Evolutionary conservation across 2,888 invertebrate genomes (phyloP).

Genomic region (Poecilobothrus nobilitatus): DNA sequence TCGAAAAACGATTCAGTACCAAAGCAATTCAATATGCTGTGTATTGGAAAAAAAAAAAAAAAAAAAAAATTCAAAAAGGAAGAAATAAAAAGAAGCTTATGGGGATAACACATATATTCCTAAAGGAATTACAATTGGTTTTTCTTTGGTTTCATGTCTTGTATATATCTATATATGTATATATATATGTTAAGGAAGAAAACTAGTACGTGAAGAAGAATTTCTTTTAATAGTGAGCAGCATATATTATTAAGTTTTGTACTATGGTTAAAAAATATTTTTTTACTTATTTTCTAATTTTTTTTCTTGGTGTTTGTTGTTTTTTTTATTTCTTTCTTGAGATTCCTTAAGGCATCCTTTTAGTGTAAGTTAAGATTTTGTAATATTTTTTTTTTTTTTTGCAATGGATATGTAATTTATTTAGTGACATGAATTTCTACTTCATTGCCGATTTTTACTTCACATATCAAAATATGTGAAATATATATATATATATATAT

Average conservation of each 20-base stretch:
- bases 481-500: not conserved
- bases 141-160: not conserved
- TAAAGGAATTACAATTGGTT: conserved; percentile 1
- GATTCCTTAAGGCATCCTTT: not conserved
- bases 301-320: no score
- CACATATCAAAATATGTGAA: not conserved
- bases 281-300: no score
- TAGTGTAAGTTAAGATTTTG: not conserved
- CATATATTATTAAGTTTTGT: not conserved
- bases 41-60: not conserved
- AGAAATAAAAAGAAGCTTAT: not conserved
- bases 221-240: not conserved
- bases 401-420: conserved; percentile 6
- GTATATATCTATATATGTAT: not conserved
- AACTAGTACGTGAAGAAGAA: not conserved
- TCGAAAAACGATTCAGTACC: conserved; percentile 1
- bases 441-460: not conserved
- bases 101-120: not conserved
- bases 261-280: not conserved
- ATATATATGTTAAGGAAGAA: not conserved
- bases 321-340: not conserved
- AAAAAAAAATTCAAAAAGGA: not conserved
- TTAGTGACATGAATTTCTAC: conserved; percentile 6
- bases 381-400: not conserved
- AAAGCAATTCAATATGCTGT: not conserved